Evolutionary conservation across 2,888 invertebrate genomes (phyloP).

Genomic region (Phyllotreta cruciferae): DNA sequence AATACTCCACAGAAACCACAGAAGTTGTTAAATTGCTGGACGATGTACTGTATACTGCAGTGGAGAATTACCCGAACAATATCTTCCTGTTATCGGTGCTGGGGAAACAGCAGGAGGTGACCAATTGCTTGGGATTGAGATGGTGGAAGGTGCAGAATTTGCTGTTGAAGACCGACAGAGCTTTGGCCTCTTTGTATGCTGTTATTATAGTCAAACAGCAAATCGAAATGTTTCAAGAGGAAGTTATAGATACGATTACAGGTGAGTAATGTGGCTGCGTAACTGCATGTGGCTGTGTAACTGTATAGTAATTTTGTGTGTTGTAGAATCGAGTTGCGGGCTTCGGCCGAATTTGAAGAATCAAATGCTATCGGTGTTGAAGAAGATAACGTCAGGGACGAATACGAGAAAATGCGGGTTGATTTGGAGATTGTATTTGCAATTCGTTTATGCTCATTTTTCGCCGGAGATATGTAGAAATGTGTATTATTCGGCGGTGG

Average conservation of each 20-base stretch:
- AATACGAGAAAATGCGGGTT: slow-evolving; percentile 63
- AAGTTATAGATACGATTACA: slow-evolving; percentile 52
- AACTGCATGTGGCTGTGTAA: too few species aligned
- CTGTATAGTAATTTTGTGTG: background rate
- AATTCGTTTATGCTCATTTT: slow-evolving; percentile 63
- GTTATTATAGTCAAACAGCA: slow-evolving; percentile 59
- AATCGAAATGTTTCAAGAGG: slow-evolving; percentile 50
- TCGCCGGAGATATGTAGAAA: slow-evolving; percentile 56
- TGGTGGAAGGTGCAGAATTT: slow-evolving; percentile 65
- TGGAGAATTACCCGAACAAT: slow-evolving; percentile 67
- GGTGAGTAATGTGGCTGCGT: slow-evolving; percentile 48
- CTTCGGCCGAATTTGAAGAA: slow-evolving; percentile 52
- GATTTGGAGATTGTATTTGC: slow-evolving; percentile 70
- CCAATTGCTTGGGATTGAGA: slow-evolving; percentile 58
- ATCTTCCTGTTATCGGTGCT: slow-evolving; percentile 64
- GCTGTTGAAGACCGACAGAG: slow-evolving; percentile 59
- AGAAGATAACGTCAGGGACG: slow-evolving; percentile 53
- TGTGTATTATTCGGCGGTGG: slow-evolving; percentile 65
- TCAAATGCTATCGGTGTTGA: slow-evolving; percentile 55
- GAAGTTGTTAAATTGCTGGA: slow-evolving; percentile 59
- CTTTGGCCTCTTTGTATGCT: slow-evolving; percentile 61
- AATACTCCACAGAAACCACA: slow-evolving; percentile 51
- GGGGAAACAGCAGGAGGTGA: slow-evolving; percentile 59
- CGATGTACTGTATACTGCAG: slow-evolving; percentile 56
- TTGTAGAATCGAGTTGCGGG: slow-evolving; percentile 50